Conservation (phyloP, 2,888 invertebrate species). For the Schizotus pectinicornis region DNA sequence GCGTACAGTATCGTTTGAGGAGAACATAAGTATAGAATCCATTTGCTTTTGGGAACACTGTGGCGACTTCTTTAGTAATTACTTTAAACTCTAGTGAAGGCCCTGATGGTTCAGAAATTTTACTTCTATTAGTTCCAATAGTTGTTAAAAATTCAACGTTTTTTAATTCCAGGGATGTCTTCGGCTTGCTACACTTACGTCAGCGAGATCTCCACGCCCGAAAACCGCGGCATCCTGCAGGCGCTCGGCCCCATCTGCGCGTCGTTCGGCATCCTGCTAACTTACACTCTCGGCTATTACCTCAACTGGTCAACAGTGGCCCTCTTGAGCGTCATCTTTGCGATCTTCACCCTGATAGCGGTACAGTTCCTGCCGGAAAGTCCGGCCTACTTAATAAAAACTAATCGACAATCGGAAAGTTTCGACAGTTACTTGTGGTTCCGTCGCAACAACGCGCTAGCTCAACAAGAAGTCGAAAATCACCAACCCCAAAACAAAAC, state of each 20-base stretch:
- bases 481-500: slow-evolving; percentile 47
- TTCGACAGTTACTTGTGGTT: slow-evolving; percentile 70
- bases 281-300: slow-evolving; percentile 71
- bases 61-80: too few relatives aligned
- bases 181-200: slow-evolving; percentile 73
- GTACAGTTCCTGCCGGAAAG: slow-evolving; percentile 73
- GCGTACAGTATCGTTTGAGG: too few relatives aligned
- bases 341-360: slow-evolving; percentile 63
- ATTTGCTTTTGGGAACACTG: too few relatives aligned
- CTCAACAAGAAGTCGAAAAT: slow-evolving; percentile 69
- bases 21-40: too few relatives aligned
- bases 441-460: slow-evolving; percentile 66
- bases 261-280: slow-evolving; percentile 73
- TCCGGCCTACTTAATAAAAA: slow-evolving; percentile 70
- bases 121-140: too few relatives aligned
- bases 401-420: slow-evolving; percentile 66
- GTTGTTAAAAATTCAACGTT: not conserved
- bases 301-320: slow-evolving; percentile 72
- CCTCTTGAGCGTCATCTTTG: slow-evolving; percentile 67
- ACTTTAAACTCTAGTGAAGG: too few relatives aligned
- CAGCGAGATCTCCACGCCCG: slow-evolving; percentile 71
- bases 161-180: slow-evolving; percentile 67
- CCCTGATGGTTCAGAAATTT: too few relatives aligned
- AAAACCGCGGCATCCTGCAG: slow-evolving; percentile 71
- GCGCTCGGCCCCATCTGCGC: slow-evolving; percentile 74